Conservation (phyloP, 2,888 invertebrate genomes). For the Arctia plantaginis region DNA sequence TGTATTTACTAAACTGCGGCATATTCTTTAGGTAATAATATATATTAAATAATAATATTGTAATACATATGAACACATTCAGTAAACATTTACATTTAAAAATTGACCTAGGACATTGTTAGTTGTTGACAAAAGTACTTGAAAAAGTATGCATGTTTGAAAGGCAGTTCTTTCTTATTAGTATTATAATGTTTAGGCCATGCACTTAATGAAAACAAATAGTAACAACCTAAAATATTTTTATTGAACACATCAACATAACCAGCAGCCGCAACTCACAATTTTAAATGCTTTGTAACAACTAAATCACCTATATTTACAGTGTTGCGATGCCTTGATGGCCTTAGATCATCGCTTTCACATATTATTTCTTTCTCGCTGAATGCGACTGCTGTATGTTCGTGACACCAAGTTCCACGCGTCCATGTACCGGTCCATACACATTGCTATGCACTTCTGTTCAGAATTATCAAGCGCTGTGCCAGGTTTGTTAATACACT, state of each 20-base stretch:
- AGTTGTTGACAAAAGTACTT: neutral
- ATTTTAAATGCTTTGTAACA: conserved; percentile 75
- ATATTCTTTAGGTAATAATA: neutral
- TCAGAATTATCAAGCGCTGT: conserved; percentile 95
- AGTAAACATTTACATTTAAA: neutral
- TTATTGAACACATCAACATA: conserved; percentile 78
- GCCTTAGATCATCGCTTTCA: conserved; percentile 63
- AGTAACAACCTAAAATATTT: conserved; percentile 69
- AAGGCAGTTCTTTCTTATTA: neutral
- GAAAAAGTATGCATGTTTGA: neutral
- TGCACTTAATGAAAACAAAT: conserved; percentile 53
- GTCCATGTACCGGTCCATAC: conserved; percentile 99
- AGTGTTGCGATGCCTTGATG: conserved; percentile 64
- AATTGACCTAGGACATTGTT: neutral
- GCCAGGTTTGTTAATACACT: conserved; percentile 97
- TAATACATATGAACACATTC: neutral
- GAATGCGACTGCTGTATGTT: conserved; percentile 94
- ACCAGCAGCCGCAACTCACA: conserved; percentile 66
- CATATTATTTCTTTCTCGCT: conserved; percentile 91
- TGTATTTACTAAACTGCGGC: conserved; percentile 3
- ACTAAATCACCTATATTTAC: conserved; percentile 79
- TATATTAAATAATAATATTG: no score
- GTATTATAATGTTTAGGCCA: neutral
- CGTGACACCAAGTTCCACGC: conserved; percentile 97
- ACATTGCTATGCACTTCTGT: conserved; percentile 99